phyloP scores from a whole-genome alignment of 2,888 invertebrate genomes.

The Trachelus tabidus region DNA sequence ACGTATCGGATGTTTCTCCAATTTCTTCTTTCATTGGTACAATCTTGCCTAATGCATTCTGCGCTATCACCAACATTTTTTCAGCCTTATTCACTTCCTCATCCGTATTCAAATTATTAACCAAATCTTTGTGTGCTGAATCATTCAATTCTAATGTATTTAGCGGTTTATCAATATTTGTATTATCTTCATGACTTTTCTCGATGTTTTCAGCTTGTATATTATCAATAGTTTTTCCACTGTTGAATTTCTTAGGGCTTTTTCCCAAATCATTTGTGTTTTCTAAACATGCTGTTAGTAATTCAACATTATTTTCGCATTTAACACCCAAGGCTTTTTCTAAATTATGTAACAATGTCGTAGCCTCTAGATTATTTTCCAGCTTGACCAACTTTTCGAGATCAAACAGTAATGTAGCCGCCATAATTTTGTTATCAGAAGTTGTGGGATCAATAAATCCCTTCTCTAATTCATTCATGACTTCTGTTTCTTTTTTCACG shows the following conservation, averaged over 20 bases:
- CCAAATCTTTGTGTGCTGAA: slow-evolving; percentile 16
- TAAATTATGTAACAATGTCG: slow-evolving; percentile 51
- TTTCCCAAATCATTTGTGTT: slow-evolving; percentile 32
- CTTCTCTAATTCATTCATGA: slow-evolving; percentile 40
- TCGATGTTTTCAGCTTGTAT: slow-evolving; percentile 24
- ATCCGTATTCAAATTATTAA: slow-evolving; percentile 11
- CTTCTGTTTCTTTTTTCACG: slow-evolving; percentile 18
- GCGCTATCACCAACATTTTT: slow-evolving; percentile 30
- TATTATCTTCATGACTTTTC: slow-evolving; percentile 34
- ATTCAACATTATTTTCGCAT: slow-evolving; percentile 49
- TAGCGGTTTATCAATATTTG: slow-evolving; percentile 15
- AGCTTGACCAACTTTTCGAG: slow-evolving; percentile 53
- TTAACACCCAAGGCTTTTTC: slow-evolving; percentile 53
- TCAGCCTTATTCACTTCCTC: slow-evolving; percentile 30
- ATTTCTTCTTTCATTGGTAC: slow-evolving; percentile 1
- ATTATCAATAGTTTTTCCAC: slow-evolving; percentile 11
- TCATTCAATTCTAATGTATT: slow-evolving; percentile 20
- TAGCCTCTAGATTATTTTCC: slow-evolving; percentile 51
- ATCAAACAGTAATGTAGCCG: slow-evolving; percentile 49
- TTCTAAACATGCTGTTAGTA: slow-evolving; percentile 44
- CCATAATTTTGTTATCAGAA: slow-evolving; percentile 43
- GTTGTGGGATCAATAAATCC: slow-evolving; percentile 40
- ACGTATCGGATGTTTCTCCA: slow-evolving; percentile 12
- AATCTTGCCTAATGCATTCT: slow-evolving; percentile 12
- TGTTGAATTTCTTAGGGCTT: slow-evolving; percentile 19